Base-by-base conservation (phyloP, 1,140 invertebrate genomes). In the Drosophila athabasca region DNA sequence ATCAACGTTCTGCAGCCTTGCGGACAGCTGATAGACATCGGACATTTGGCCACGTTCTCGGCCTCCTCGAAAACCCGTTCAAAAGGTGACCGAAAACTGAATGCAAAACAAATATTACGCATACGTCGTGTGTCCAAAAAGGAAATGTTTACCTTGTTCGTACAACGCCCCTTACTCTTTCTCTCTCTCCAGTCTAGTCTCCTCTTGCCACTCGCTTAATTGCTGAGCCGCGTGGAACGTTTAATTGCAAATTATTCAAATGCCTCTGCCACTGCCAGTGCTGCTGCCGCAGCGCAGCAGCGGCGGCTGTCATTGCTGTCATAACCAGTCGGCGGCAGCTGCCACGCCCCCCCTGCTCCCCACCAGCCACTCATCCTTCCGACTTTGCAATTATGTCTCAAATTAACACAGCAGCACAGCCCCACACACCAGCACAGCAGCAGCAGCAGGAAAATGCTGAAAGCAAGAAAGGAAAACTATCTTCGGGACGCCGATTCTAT, bases 191-290 rank as follows among this genome's bases (percentile, higher is more conserved):
- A 7, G 6, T 1, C 31, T 22, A 41, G 44, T 29, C 67, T 69
- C 67, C 64, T 13, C 35, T 39, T 39, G 35, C 35, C 35, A 39
- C 35, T 69, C 45, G 67, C 67, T 69, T 69, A 69, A 69, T 69
- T 69, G 64, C 67, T 24, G 65, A 69, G 81, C 71, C 82, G 71
- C 64, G 65, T 85, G 73, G 72, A 75, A 74, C 71, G 60, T 82
- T 81, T 82, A 88, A 87, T 87, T 87, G 83, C 82, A 87, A 87
- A 87, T 87, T 87, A 87, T 87, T 87, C 82, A 87, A 87, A 87
- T 87, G 79, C 61, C 66, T 53, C 50, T 53, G 62, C 70, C 51
- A 54, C 65, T 58, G 70, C 66, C 60, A n/a, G n/a, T n/a, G n/a
- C n/a, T n/a, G n/a, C n/a, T n/a, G n/a, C n/a, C n/a, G n/a, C n/a